Evolutionary conservation across 2,888 invertebrate genomes (phyloP), one percentile per base, ranked within the genome.

Genomic region (Platycheirus albimanus): DNA sequence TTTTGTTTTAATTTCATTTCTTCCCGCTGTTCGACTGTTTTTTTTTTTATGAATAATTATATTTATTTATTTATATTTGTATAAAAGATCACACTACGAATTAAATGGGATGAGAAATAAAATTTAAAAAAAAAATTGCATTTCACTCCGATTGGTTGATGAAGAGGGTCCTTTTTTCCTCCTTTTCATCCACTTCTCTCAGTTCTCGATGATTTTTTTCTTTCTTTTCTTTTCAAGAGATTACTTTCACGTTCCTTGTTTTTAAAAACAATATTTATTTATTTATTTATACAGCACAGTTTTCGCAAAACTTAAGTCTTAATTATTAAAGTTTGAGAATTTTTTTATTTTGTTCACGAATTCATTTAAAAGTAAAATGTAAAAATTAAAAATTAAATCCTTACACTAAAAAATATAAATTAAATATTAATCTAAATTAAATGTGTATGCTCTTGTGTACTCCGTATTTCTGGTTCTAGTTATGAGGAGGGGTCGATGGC

Each of bases 231-330:
- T 10, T 13, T 19, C 20, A 41, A 49, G 75, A 80, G 61, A 66
- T 76, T 70, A 52, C 61, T 64, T 69, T 41, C 30, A 74, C 30
- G 11, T 41, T 74, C 43, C 30, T 24, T 47, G 38, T 58, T 58
- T 36, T 41, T 15, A 30, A 28, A 33, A 61, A 70, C 64, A 51
- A 24, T n/a, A n/a, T n/a, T n/a, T n/a, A n/a, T n/a, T n/a, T n/a
- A n/a, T n/a, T n/a, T n/a, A 78, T 83, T 78, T 78, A 77, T 83
- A 83, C 61, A 83, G 77, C 77, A 77, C 77, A 81, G 45, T n/a
- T 76, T 61, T 10, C 70, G 69, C 63, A 77, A n/a, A n/a, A 77
- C 71, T 54, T 71, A 81, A 47, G n/a, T 24, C 56, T 33, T 33
- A n/a, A n/a, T n/a, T n/a, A n/a, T 33, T 33, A 81, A 47, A 36